phyloP scores from a whole-genome alignment of 1,140 invertebrate genomes.

The Grapholita molesta region DNA sequence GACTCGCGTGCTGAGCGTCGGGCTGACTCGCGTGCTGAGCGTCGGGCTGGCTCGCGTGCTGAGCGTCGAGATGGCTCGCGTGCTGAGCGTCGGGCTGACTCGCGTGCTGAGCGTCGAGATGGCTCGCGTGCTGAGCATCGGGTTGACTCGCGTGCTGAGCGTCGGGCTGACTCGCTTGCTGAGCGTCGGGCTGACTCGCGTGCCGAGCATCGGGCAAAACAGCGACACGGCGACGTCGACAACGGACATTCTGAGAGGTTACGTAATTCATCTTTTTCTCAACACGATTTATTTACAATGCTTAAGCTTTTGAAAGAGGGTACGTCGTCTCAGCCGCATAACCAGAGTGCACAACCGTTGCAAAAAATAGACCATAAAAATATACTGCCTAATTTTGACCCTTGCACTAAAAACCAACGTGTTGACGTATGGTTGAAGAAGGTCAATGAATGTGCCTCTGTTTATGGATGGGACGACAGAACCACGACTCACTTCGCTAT shows the following conservation, averaged over 20 bases:
- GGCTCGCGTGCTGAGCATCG: not conserved
- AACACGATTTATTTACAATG: no score
- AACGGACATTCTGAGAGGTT: no score
- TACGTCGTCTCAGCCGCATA: not conserved
- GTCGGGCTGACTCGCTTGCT: no score
- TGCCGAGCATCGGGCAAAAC: not conserved
- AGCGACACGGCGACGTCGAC: no score
- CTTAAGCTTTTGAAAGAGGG: no score
- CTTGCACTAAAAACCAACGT: conserved; percentile 16
- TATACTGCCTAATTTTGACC: conserved; percentile 21
- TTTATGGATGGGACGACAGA: conserved; percentile 22
- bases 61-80: not conserved
- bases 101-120: not conserved
- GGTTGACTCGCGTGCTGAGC: not conserved
- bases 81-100: not conserved
- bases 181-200: not conserved
- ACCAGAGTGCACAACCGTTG: not conserved
- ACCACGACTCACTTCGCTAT: conserved; percentile 21
- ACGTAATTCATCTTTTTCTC: no score
- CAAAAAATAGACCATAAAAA: conserved; percentile 20
- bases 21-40: not conserved
- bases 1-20: not conserved
- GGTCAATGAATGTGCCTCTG: conserved; percentile 19
- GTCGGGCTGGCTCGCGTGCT: no score
- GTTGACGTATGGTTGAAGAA: conserved; percentile 21